Base-by-base conservation (phyloP, 2,113 vertebrate genomes). In the Lasiurus borealis region DNA sequence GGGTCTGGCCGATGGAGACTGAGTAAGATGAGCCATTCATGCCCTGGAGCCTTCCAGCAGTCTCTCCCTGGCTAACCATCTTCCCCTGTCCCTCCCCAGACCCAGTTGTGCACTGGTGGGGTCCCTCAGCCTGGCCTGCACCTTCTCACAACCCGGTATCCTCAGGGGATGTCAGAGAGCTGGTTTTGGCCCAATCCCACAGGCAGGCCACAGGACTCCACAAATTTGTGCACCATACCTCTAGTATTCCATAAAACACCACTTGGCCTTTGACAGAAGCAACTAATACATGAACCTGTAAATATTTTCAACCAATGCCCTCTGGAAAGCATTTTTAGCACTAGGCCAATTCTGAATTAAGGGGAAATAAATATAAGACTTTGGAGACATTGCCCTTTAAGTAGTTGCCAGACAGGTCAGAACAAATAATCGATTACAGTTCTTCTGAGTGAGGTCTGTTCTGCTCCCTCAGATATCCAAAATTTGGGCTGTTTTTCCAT, bases 391-490 rank as follows among this genome's bases (percentile, higher is more conserved):
- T 36, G 29, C 23, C 21, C 69, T 88, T 75, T 19, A 77, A 23
- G 23, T 48, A 86, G n/a, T 34, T 16, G 52, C 23, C 52, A 59
- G 29, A 66, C 14, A 68, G 19, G 6, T 68, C 31, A 94, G 29
- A 87, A 92, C 18, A 93, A 96, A 93, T 81, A 95, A 78, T 21
- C 64, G 76, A 78, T 93, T 77, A 50, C 5, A 73, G 10, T 73
- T 94, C 21, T 86, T 90, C 36, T 29, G 80, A 91, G 90, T 92
- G 19, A 78, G 29, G 29, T 73, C 11, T 90, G 23, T 83, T 90
- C 29, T 77, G 10, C 14, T 85, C 44, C 31, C 5, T 72, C 50
- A 57, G 15, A n/a, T 64, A 57, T 4, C 11, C 19, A 62, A 31
- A 96, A 89, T 89, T 4, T 54, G 13, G 21, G 44, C 8, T 82